Evolutionary conservation across 1,140 invertebrate species (phyloP).

Genomic region (Drosophila santomea): DNA sequence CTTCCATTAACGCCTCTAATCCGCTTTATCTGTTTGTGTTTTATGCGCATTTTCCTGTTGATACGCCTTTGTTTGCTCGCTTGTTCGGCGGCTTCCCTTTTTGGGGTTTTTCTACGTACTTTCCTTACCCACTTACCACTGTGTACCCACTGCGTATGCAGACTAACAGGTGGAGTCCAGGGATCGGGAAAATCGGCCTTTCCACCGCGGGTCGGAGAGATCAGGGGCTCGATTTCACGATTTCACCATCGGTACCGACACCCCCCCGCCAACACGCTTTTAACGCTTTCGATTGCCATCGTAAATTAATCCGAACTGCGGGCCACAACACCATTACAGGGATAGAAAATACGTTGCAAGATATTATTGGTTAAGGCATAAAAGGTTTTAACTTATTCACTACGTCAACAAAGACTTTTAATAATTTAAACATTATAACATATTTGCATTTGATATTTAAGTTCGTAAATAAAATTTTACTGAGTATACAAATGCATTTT

Average conservation of each 20-base stretch:
- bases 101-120: slow-evolving; percentile 30
- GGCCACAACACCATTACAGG: slow-evolving; percentile 50
- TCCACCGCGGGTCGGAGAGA: not conserved
- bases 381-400: not conserved
- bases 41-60: slow-evolving; percentile 78
- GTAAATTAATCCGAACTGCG: slow-evolving; percentile 82
- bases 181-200: slow-evolving; percentile 1
- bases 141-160: slow-evolving; percentile 41
- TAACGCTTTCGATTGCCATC: slow-evolving; percentile 78
- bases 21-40: slow-evolving; percentile 63
- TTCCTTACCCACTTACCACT: slow-evolving; percentile 43
- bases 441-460: not conserved
- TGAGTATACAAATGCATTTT: no score
- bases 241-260: slow-evolving; percentile 19
- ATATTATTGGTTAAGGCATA: not conserved
- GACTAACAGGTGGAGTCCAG: slow-evolving; percentile 9
- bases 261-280: slow-evolving; percentile 34
- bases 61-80: slow-evolving; percentile 52
- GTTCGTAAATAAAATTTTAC: no score
- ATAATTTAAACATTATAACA: not conserved
- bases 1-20: slow-evolving; percentile 52
- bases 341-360: slow-evolving; percentile 10
- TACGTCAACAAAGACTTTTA: not conserved
- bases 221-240: slow-evolving; percentile 16
- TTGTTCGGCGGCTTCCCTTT: slow-evolving; percentile 14